Evolutionary conservation across 2,888 invertebrate species (phyloP).

Genomic region (Polydrusus tereticollis): DNA sequence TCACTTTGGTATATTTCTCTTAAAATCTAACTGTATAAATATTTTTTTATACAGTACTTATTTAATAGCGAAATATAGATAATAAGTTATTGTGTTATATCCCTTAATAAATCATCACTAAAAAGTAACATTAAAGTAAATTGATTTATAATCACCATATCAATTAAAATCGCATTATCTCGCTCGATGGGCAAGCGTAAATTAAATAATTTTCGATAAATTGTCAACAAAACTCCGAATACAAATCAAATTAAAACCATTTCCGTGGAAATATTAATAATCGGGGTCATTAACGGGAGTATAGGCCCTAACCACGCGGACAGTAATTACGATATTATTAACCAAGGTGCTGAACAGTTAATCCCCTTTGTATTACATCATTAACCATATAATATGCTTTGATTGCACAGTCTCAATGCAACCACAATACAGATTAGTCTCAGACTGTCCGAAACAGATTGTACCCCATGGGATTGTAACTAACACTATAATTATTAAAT

Average conservation of each 20-base stretch:
- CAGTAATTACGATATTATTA: conserved; percentile 45
- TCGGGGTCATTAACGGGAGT: neutral
- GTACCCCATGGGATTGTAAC: conserved; percentile 29
- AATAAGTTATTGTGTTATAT: neutral
- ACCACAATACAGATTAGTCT: conserved; percentile 47
- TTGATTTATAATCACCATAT: neutral
- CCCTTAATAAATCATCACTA: too few relatives aligned
- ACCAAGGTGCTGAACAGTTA: conserved; percentile 49
- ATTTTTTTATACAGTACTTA: too few relatives aligned
- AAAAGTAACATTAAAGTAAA: neutral
- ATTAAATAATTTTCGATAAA: conserved; percentile 18
- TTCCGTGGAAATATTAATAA: conserved; percentile 36
- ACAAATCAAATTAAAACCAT: conserved; percentile 29
- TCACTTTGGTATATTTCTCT: too few relatives aligned
- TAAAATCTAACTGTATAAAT: too few relatives aligned
- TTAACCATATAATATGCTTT: conserved; percentile 50
- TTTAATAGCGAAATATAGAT: neutral
- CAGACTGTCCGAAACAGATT: conserved; percentile 42
- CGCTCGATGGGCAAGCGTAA: neutral
- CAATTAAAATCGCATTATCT: conserved; percentile 3
- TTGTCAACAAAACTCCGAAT: conserved; percentile 12
- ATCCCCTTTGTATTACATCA: conserved; percentile 50
- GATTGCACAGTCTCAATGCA: conserved; percentile 48
- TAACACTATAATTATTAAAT: conserved; percentile 10
- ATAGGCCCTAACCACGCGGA: conserved; percentile 28